Conservation (phyloP, 2,888 invertebrate genomes). For the Synanthedon tipuliformis region DNA sequence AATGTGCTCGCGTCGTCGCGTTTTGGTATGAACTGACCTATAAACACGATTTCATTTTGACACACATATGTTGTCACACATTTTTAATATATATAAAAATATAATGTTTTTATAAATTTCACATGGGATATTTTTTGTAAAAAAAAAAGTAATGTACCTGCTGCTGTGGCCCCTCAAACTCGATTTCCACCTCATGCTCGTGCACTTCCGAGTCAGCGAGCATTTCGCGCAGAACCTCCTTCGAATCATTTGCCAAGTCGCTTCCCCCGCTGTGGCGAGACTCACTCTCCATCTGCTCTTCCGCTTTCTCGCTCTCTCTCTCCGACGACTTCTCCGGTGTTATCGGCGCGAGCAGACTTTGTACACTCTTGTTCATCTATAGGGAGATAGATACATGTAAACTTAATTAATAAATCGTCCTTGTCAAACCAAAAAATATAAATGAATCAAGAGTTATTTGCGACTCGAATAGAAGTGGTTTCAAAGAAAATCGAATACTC, state of each 20-base stretch:
- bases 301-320: background rate
- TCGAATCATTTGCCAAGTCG: slow-evolving; percentile 10
- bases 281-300: background rate
- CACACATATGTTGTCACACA: no score
- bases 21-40: no score
- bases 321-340: slow-evolving; percentile 13
- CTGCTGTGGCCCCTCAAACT: slow-evolving; percentile 11
- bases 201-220: slow-evolving; percentile 17
- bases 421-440: no score
- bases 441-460: no score
- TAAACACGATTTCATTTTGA: no score
- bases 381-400: no score
- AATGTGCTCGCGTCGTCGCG: no score
- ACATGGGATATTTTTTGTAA: background rate
- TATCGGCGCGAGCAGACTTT: slow-evolving; percentile 35
- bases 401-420: no score
- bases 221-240: slow-evolving; percentile 21
- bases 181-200: slow-evolving; percentile 15
- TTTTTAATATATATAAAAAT: no score
- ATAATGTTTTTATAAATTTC: background rate
- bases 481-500: slow-evolving; percentile 12
- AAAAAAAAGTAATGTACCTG: background rate
- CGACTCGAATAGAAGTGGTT: no score
- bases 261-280: slow-evolving; percentile 1
- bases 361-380: no score